Evolutionary conservation across 2,113 vertebrate genomes (phyloP), one percentile per base, ranked within the genome.

Genomic region (Gallinago undulata): DNA sequence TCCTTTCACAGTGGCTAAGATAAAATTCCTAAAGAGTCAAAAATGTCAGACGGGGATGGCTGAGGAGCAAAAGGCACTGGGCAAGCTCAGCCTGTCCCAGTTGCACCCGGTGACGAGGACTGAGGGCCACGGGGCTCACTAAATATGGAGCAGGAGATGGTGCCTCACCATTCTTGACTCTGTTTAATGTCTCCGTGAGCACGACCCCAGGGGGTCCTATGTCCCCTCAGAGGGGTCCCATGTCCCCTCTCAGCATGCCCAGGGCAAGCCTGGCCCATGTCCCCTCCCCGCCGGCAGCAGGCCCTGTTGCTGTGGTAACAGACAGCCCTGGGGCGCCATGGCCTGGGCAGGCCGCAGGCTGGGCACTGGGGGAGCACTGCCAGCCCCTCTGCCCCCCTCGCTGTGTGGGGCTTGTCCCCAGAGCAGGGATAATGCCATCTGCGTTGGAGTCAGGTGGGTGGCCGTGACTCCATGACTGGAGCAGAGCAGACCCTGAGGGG

Each of bases 261-360:
- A 13, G 43, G 30, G 33, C 0, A 3, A 63, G 16, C 53, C 3
- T 0, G 1, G 16, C 51, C 27, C 28, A 4, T 4, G 4, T 4
- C 11, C n/a, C 27, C 30, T 41, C 1, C 1, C 37, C 6, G 1
- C 33, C 7, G 11, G 50, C 33, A 25, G 43, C n/a, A 48, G 77
- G 35, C 7, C 59, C 37, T 0, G 0, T 33, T 51, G 48, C 27
- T 3, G 1, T 8, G 14, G 41, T 30, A 22, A 19, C 1, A 1
- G 19, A 23, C 0, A 2, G 25, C 30, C 43, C 33, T 21, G 35
- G 11, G 31, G 14, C 4, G 1, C 13, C 56, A 5, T 5, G 50
- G n/a, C 2, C 0, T 1, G 3, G 37, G 33, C 62, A n/a, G 51
- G 37, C 9, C 1, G 0, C 30, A 18, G 16, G 10, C 14, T 8